Conservation (phyloP, 2,888 invertebrate species). For the Lagria hirta region DNA sequence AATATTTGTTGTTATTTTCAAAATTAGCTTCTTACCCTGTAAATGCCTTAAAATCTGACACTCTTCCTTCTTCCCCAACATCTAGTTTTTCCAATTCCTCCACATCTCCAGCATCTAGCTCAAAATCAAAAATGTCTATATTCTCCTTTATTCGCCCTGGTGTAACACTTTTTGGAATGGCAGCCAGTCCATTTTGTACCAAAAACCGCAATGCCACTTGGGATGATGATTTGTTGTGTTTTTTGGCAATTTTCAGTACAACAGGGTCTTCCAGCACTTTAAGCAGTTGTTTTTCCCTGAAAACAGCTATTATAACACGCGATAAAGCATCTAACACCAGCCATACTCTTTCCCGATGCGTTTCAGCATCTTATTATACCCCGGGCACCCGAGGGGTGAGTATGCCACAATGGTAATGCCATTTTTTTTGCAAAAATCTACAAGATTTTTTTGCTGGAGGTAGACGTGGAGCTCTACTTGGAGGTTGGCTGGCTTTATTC, state of each 20-base stretch:
- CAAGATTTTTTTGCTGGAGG: slow-evolving; percentile 54
- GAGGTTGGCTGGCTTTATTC: slow-evolving; percentile 62
- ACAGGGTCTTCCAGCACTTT: slow-evolving; percentile 44
- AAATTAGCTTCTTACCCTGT: slow-evolving; percentile 10
- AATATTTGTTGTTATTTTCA: slow-evolving; percentile 18
- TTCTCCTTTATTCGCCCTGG: slow-evolving; percentile 71
- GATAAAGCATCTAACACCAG: slow-evolving; percentile 1
- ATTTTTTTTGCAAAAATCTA: slow-evolving; percentile 39
- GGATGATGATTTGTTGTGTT: slow-evolving; percentile 58
- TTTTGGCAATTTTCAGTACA: slow-evolving; percentile 47
- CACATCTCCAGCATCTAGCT: slow-evolving; percentile 62
- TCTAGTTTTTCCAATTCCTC: slow-evolving; percentile 52
- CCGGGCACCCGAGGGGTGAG: slow-evolving; percentile 55
- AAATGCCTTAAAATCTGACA: slow-evolving; percentile 53
- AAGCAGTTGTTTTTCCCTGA: slow-evolving; percentile 26
- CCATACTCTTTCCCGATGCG: slow-evolving; percentile 16
- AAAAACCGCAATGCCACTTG: slow-evolving; percentile 72
- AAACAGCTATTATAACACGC: background rate
- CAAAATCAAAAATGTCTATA: slow-evolving; percentile 70
- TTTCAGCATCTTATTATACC: slow-evolving; percentile 49
- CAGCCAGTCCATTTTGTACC: slow-evolving; percentile 68
- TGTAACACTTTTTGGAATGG: slow-evolving; percentile 81
- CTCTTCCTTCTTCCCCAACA: too few relatives aligned
- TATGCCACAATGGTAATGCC: slow-evolving; percentile 57
- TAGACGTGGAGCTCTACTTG: slow-evolving; percentile 64